Base-by-base conservation (phyloP, 1,140 invertebrate genomes). In the Dinoponera quadriceps region DNA sequence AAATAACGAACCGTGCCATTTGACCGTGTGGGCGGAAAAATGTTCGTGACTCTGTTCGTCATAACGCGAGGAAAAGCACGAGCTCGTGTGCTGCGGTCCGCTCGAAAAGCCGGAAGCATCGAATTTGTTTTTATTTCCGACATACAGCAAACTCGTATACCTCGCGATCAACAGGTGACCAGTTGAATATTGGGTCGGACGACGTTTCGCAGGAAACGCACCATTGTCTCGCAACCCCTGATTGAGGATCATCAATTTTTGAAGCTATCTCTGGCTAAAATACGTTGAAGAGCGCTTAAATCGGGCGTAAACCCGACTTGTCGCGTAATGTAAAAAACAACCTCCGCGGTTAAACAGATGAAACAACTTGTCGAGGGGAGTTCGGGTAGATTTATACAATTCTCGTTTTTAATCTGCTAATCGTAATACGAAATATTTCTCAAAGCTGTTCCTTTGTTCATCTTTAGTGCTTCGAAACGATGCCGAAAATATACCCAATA, bases 121-220 rank as follows among this genome's bases (percentile, higher is more conserved):
- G 66, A 73, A 83, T 86, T 83, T 78, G 85, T 87, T 87, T 87
- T 87, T 86, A 75, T 84, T 87, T 87, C 82, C 85, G 85, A 86
- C 63, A 63, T 62, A 74, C 44, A 49, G 51, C 51, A 54, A 71
- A 74, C 38, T 74, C 49, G 82, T 84, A 80, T 48, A 66, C 60
- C 68, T 69, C 54, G 44, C 85, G 82, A 87, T 87, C 86, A 87
- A 87, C 86, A 87, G 86, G 86, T 87, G 86, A 87, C 85, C 85
- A 87, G 85, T 87, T 87, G 86, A 87, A 87, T 84, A 87, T 87
- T 71, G 74, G 81, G 22, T 48, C 63, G 74, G 49, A 84, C 62
- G 38, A 87, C 33, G 71, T 86, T 87, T 83, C 80, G 33, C 20
- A 54, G 72, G 27, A 78, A 49, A 59, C 3, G 29, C 33, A 54